These are phyloP conservation scores for Alethe diademata DNA, from an alignment of 2,113 vertebrate genomes.

Conservation along the genomic window DNA sequence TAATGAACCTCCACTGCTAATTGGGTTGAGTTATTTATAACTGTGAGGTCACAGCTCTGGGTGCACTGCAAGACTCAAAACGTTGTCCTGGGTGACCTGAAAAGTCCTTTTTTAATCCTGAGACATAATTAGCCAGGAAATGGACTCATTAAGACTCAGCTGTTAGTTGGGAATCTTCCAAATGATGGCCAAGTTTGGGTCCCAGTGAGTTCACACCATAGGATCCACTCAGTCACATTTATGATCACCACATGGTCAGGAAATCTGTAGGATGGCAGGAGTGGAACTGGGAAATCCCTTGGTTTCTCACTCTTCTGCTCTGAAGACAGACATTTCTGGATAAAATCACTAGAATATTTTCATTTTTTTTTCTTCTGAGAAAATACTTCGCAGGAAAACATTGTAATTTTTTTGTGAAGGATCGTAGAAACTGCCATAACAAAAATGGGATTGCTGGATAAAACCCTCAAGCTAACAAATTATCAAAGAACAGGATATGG, in stretches of 20 bases:
- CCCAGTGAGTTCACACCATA: background rate
- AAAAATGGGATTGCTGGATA: background rate
- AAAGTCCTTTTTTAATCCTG: background rate
- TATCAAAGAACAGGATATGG: background rate
- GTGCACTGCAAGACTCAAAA: background rate
- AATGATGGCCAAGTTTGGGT: background rate
- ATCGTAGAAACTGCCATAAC: background rate
- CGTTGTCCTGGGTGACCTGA: background rate
- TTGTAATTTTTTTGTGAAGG: background rate
- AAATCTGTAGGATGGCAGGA: background rate
- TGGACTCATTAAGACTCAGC: background rate
- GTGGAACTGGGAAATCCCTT: background rate
- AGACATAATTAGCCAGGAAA: background rate
- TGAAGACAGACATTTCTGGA: background rate
- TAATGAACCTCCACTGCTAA: background rate
- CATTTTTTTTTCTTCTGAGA: background rate
- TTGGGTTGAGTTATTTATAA: background rate
- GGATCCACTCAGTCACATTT: background rate
- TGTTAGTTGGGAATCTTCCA: background rate
- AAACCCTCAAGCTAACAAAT: background rate
- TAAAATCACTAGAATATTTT: background rate
- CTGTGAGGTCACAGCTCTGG: background rate
- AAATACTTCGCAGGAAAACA: background rate
- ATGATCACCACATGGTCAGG: accelerated
- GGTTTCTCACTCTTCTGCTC: background rate